Evolutionary conservation across 2,888 invertebrate species (phyloP).

Genomic region (Phania funesta): DNA sequence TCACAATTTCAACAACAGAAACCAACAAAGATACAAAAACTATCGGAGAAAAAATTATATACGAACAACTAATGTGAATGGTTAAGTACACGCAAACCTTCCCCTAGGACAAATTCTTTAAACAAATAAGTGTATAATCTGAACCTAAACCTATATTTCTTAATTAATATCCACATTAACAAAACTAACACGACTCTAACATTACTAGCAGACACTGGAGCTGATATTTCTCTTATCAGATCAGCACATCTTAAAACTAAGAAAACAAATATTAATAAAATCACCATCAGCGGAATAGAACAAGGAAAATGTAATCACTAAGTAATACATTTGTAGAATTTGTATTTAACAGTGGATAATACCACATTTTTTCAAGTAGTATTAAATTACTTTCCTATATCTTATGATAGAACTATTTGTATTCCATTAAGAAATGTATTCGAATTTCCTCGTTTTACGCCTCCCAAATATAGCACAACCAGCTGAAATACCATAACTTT

Average conservation of each 20-base stretch:
- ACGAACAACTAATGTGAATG: background rate
- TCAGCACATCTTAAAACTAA: background rate
- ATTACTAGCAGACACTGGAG: conserved; percentile 24
- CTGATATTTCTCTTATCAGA: conserved; percentile 41
- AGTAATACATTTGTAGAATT: background rate
- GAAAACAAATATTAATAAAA: background rate
- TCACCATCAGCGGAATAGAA: conserved; percentile 31
- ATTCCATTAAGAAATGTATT: background rate
- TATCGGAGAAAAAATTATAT: background rate
- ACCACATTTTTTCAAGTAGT: background rate
- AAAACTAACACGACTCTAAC: background rate
- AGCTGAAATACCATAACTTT: background rate
- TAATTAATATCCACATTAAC: conserved; percentile 1
- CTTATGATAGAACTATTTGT: conserved; percentile 24
- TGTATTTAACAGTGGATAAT: background rate
- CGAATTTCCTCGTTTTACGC: background rate
- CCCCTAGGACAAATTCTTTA: conserved; percentile 2
- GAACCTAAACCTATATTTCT: conserved; percentile 26
- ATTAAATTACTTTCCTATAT: conserved; percentile 17
- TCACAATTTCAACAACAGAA: background rate
- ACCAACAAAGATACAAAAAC: background rate
- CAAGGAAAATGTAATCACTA: conserved; percentile 19
- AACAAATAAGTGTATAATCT: conserved; percentile 1
- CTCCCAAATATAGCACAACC: no score
- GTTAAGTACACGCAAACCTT: conserved; percentile 10